phyloP scores from a whole-genome alignment of 1,140 invertebrate species.

The Drosophila ercepeae region DNA sequence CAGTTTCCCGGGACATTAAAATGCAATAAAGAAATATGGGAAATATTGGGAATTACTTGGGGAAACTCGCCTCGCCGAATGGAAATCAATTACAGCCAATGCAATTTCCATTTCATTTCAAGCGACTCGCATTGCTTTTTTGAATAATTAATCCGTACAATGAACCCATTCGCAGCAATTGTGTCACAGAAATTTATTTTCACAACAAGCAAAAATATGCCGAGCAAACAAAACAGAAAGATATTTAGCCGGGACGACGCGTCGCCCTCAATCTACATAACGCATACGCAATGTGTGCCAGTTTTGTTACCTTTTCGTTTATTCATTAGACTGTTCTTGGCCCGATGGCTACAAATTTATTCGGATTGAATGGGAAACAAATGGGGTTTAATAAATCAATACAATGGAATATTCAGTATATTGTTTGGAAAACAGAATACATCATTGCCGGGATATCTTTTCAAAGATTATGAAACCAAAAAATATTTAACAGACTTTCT shows the following conservation, averaged over 20 bases:
- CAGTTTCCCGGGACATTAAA: conserved; percentile 41
- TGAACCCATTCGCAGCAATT: conserved; percentile 52
- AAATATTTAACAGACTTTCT: no score
- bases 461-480: no score
- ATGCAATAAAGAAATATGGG: conserved; percentile 38
- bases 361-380: not conserved
- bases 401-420: not conserved
- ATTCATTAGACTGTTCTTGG: conserved; percentile 26
- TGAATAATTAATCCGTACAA: conserved; percentile 53
- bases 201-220: conserved; percentile 53
- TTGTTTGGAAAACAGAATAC: no score
- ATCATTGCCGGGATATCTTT: not conserved
- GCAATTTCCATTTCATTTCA: conserved; percentile 11
- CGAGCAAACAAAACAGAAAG: conserved; percentile 29
- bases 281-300: conserved; percentile 68
- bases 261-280: conserved; percentile 37
- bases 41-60: conserved; percentile 9
- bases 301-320: conserved; percentile 22
- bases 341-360: not conserved
- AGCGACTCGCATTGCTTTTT: conserved; percentile 14
- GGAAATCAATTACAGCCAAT: conserved; percentile 30
- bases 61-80: not conserved
- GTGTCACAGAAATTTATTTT: conserved; percentile 75
- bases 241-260: conserved; percentile 22
- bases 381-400: not conserved